Evolutionary conservation across 2,888 invertebrate species (phyloP), one percentile per base, ranked within the genome.

Genomic region (Atethmia centrago): DNA sequence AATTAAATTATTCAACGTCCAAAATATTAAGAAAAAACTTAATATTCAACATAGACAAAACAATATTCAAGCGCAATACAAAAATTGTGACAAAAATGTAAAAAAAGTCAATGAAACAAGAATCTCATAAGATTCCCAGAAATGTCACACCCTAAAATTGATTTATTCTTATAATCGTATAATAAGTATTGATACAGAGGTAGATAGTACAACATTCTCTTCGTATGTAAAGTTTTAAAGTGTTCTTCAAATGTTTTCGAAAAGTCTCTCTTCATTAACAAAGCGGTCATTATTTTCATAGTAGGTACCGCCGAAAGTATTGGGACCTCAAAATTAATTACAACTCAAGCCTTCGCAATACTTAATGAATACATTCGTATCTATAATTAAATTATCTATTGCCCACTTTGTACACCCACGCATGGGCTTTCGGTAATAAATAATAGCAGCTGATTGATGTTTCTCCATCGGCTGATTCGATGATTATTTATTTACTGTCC

Each of bases 321-420:
- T 74, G 64, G 65, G 16, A 77, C 56, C 65, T 67, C 71, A 62
- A 78, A 86, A 82, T 86, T 86, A 86, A 86, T 84, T 84, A 80
- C 86, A 72, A 49, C 63, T 66, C 51, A 47, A 71, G 58, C 70
- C 79, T 81, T 82, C 80, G 84, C 80, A 86, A 89, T 79, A 76
- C 74, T 84, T 90, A 89, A 90, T 86, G 87, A 89, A 89, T 86
- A 87, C 88, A 89, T 91, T 90, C 87, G 88, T 88, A 84, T 86
- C 85, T 88, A 85, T 88, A 90, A 91, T 90, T 90, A 90, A 90
- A 91, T 90, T 87, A 89, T 88, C 84, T 88, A 88, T 90, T 89
- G 89, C 89, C 88, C 88, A 89, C 87, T 88, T 89, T 87, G 80
- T 85, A 87, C 89, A 87, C 92, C 92, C 88, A 92, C 92, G 87